phyloP scores from a whole-genome alignment of 1,140 invertebrate species.

The Drosophila ogumai region DNA sequence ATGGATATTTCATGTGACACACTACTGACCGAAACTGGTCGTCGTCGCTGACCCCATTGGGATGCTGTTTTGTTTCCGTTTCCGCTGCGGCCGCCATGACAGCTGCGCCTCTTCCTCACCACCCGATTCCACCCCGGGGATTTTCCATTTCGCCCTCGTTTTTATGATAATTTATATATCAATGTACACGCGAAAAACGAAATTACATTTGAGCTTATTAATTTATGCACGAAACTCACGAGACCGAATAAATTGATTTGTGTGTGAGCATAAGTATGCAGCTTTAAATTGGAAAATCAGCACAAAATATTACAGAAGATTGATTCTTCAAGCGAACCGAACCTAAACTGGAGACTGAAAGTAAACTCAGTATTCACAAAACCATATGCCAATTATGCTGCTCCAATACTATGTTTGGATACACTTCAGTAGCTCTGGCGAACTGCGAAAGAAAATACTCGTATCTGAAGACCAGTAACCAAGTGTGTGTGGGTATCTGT shows the following conservation, averaged over 20 bases:
- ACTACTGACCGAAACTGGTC: constrained; percentile 39
- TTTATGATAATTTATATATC: constrained; percentile 56
- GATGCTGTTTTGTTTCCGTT: constrained; percentile 78
- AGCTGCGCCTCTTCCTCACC: constrained; percentile 33
- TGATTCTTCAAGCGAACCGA: constrained; percentile 20
- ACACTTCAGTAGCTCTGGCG: constrained; percentile 55
- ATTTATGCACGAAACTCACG: constrained; percentile 45
- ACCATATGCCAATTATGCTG: constrained; percentile 65
- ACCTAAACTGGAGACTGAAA: constrained; percentile 41
- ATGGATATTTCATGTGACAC: constrained; percentile 71
- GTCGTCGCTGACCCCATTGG: constrained; percentile 26
- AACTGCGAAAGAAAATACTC: constrained; percentile 24
- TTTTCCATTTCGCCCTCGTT: constrained; percentile 42
- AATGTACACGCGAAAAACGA: constrained; percentile 44
- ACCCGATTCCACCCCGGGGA: neutral
- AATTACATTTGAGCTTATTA: constrained; percentile 49
- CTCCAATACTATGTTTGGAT: constrained; percentile 53
- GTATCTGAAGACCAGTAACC: constrained; percentile 21
- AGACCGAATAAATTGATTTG: constrained; percentile 42
- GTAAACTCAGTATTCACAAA: neutral
- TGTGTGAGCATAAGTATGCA: constrained; percentile 16
- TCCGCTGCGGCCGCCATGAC: constrained; percentile 59
- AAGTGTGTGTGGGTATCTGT: constrained; percentile 8
- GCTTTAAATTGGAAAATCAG: constrained; percentile 25
- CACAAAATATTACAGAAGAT: constrained; percentile 14